Base-by-base conservation (phyloP, 1,140 invertebrate genomes). In the Lutraria rhynchaena region DNA sequence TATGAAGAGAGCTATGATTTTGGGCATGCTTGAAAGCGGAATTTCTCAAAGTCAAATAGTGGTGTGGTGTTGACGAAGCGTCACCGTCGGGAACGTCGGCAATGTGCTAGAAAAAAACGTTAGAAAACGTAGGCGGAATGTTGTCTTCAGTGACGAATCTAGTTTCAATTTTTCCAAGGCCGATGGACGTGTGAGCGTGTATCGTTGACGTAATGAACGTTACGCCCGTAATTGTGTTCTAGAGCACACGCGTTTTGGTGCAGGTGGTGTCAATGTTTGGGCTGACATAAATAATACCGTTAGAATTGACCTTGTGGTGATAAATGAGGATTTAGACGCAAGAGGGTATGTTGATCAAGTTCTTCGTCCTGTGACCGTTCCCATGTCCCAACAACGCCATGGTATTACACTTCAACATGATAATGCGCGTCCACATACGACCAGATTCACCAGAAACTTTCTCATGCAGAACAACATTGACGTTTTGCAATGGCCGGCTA, bases 401-500 rank as follows among this genome's bases (percentile, higher is more conserved):
- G n/a, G 29, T 11, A 15, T 69, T 46, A 31, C 37, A 1, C 46
- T 69, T 24, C 65, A 69, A 13, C 65, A 69, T n/a, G 65, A 69
- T 24, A 69, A 69, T 11, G 65, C 65, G 7, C 35, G 4, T 22
- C 44, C 44, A 7, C 0, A 49, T 11, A 31, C 29, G 19, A 35
- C 35, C 17, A 15, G 1, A 17, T 44, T 19, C 22, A 69, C 44
- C 15, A 69, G 41, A 44, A 65, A 24, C 37, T 65, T 65, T n/a
- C 61, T 55, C 24, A n/a, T 5, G 24, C n/a, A n/a, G n/a, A n/a
- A n/a, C n/a, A 19, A 55, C 53, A 55, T 55, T 35, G n/a, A 19
- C 33, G 61, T 65, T 29, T 41, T 44, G 22, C 22, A 13, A 24
- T 24, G 61, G 19, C 22, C 33, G 31, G 33, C 33, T 24, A n/a